Evolutionary conservation across 2,888 invertebrate genomes (phyloP).

Genomic region (Lottia gigantea): DNA sequence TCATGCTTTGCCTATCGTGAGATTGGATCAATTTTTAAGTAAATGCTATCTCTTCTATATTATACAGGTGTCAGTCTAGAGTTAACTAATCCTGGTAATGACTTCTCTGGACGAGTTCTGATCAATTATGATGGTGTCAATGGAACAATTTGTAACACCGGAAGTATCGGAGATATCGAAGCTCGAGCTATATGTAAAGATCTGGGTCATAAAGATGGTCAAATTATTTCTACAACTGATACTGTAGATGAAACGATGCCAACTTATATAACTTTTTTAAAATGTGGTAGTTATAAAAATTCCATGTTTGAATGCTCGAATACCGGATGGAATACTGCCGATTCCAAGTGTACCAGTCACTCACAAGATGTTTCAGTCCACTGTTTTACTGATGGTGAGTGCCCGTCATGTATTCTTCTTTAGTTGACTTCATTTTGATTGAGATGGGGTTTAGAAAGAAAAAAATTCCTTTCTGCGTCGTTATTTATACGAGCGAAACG

Average conservation of each 20-base stretch:
- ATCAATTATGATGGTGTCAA: slow-evolving; percentile 37
- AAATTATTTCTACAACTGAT: slow-evolving; percentile 16
- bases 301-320: slow-evolving; percentile 42
- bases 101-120: slow-evolving; percentile 41
- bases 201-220: slow-evolving; percentile 72
- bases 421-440: too few relatives aligned
- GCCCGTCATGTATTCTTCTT: background rate
- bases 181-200: slow-evolving; percentile 78
- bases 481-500: too few relatives aligned
- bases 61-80: background rate
- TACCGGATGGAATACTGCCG: slow-evolving; percentile 36
- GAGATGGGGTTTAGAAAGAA: too few relatives aligned
- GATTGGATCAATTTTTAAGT: too few relatives aligned
- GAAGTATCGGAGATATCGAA: slow-evolving; percentile 74
- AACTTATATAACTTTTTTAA: slow-evolving; percentile 5
- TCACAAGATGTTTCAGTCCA: slow-evolving; percentile 38
- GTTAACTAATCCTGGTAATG: slow-evolving; percentile 35
- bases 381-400: slow-evolving; percentile 43
- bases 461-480: too few relatives aligned
- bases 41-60: background rate
- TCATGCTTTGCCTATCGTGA: too few relatives aligned
- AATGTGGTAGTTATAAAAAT: slow-evolving; percentile 31
- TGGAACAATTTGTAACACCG: slow-evolving; percentile 73
- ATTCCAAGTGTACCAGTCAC: slow-evolving; percentile 21
- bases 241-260: background rate